Conservation (phyloP, 2,113 vertebrate genomes). For the Lynx canadensis region DNA sequence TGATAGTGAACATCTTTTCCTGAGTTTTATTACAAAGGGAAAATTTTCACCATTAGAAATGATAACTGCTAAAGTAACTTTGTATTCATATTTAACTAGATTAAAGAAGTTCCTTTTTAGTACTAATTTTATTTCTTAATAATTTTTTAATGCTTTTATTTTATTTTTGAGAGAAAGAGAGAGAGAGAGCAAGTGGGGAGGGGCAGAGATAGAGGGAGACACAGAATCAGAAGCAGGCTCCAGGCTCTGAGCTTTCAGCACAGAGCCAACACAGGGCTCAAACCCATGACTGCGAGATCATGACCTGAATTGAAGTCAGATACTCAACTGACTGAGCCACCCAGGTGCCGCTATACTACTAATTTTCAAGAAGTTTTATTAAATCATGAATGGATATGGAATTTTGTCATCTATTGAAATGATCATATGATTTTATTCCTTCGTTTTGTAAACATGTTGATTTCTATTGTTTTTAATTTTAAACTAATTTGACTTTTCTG, state of each 20-base stretch:
- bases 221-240: too few relatives aligned
- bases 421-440: background rate
- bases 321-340: too few relatives aligned
- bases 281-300: too few relatives aligned
- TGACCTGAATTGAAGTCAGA: too few relatives aligned
- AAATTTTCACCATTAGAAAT: background rate
- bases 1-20: background rate
- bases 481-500: conserved; percentile 2
- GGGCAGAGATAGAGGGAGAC: too few relatives aligned
- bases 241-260: too few relatives aligned
- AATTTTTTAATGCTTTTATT: too few relatives aligned
- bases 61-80: background rate
- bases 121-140: too few relatives aligned
- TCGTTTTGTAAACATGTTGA: background rate
- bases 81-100: background rate
- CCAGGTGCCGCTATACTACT: too few relatives aligned
- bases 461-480: background rate
- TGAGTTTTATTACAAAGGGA: background rate
- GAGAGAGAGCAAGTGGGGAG: too few relatives aligned
- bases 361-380: background rate
- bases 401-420: conserved; percentile 1
- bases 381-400: background rate
- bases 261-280: too few relatives aligned
- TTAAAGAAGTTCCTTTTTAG: background rate
- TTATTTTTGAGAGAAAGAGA: too few relatives aligned